A percentile compares a stretch with the other conserved stretches of the same genome.
phyloP scores from a whole-genome alignment of 2,113 vertebrate genomes.

The Romanogobio albipinnatus region DNA sequence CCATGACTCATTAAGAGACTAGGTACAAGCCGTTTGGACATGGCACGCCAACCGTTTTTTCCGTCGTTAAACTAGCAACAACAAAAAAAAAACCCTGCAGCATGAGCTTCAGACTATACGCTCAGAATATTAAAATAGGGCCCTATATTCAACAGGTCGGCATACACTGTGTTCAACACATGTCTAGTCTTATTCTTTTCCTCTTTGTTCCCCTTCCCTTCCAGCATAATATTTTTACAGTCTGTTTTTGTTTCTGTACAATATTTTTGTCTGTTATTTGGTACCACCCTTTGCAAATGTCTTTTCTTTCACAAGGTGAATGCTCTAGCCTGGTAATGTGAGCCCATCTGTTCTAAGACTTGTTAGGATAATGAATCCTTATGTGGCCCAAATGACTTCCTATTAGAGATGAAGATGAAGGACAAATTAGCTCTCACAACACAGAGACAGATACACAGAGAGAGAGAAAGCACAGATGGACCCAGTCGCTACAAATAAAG shows the following conservation, averaged over 20 bases:
- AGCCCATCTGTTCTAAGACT: constrained; percentile 55
- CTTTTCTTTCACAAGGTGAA: constrained; percentile 32
- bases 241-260: too few species aligned
- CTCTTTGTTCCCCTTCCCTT: background rate
- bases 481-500: constrained; percentile 45
- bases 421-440: constrained; percentile 55
- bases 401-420: constrained; percentile 47
- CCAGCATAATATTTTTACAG: background rate
- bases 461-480: constrained; percentile 49
- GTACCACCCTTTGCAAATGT: background rate
- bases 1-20: too few species aligned
- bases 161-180: too few species aligned
- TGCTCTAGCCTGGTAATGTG: constrained; percentile 38
- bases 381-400: constrained; percentile 52
- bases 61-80: too few species aligned
- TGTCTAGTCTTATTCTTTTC: background rate
- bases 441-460: background rate
- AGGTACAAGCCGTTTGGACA: too few species aligned
- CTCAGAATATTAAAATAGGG: too few species aligned
- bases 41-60: too few species aligned
- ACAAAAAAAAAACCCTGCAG: too few species aligned
- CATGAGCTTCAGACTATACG: too few species aligned
- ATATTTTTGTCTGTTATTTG: background rate
- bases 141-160: too few species aligned
- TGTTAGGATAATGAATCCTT: constrained; percentile 57